Conservation (phyloP, 2,888 invertebrate species). For the Yponomeuta malinellus region DNA sequence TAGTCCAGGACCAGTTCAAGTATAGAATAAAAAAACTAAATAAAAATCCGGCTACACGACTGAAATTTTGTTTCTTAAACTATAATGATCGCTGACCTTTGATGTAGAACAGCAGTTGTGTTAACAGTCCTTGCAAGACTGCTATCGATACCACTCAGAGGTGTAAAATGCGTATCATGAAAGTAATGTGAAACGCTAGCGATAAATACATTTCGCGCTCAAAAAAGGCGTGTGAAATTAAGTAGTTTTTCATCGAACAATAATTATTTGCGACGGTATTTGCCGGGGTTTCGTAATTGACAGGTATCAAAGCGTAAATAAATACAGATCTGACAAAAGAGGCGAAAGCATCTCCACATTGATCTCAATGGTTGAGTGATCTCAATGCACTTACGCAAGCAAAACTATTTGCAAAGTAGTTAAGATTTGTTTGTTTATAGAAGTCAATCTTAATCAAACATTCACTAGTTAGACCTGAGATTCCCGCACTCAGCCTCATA, state of each 20-base stretch:
- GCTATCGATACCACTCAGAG: not conserved
- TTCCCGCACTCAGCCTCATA: no score
- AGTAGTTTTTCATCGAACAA: not conserved
- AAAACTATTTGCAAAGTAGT: not conserved
- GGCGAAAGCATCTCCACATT: not conserved
- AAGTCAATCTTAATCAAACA: no score
- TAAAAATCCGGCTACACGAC: no score
- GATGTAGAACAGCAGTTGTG: no score
- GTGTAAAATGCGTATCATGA: not conserved
- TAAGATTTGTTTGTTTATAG: not conserved
- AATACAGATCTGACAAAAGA: not conserved
- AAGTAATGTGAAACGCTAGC: not conserved
- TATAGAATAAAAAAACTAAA: no score
- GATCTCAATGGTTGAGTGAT: not conserved
- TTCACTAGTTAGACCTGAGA: no score
- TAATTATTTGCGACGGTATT: not conserved
- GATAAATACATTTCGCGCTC: not conserved
- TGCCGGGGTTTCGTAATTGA: not conserved
- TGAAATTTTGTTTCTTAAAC: no score
- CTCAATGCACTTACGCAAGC: not conserved
- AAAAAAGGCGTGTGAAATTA: not conserved
- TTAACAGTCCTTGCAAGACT: no score
- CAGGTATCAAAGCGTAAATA: constrained; percentile 1
- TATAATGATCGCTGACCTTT: no score
- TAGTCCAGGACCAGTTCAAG: no score